Evolutionary conservation across 2,888 invertebrate genomes (phyloP).

Genomic region (Leptura quadrifasciata): DNA sequence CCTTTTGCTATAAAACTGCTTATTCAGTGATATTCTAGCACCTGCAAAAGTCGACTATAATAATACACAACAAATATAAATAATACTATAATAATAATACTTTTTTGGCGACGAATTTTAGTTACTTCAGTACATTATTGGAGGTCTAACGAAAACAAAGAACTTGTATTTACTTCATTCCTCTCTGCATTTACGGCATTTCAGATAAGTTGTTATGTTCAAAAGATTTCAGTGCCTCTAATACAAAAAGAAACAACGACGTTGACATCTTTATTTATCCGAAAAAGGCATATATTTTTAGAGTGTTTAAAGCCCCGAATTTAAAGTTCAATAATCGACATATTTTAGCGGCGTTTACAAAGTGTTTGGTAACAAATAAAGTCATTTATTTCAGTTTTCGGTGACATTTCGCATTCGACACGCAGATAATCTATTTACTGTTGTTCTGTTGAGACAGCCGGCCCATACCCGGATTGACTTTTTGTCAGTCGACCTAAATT

Average conservation of each 20-base stretch:
- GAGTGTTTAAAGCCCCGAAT: slow-evolving; percentile 20
- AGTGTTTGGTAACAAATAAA: slow-evolving; percentile 66
- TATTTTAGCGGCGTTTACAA: slow-evolving; percentile 62
- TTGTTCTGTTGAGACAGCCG: slow-evolving; percentile 54
- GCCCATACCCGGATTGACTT: slow-evolving; percentile 50
- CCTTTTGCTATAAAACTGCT: no score
- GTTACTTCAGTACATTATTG: neutral
- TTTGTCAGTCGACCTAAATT: slow-evolving; percentile 53
- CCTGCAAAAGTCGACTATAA: no score
- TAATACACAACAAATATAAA: no score
- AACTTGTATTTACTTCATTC: neutral
- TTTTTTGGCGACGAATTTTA: no score
- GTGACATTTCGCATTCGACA: slow-evolving; percentile 66
- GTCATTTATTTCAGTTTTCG: slow-evolving; percentile 65
- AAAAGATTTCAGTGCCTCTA: neutral
- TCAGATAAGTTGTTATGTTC: no score
- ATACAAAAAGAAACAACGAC: neutral
- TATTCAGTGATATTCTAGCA: no score
- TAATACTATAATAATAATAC: no score
- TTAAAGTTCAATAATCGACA: slow-evolving; percentile 37
- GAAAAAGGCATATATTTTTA: slow-evolving; percentile 13
- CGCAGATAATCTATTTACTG: slow-evolving; percentile 64
- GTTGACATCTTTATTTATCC: neutral
- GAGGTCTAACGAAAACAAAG: neutral
- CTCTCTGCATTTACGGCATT: neutral